phyloP scores from a whole-genome alignment of 1,140 invertebrate species.

The Palaemon carinicauda region DNA sequence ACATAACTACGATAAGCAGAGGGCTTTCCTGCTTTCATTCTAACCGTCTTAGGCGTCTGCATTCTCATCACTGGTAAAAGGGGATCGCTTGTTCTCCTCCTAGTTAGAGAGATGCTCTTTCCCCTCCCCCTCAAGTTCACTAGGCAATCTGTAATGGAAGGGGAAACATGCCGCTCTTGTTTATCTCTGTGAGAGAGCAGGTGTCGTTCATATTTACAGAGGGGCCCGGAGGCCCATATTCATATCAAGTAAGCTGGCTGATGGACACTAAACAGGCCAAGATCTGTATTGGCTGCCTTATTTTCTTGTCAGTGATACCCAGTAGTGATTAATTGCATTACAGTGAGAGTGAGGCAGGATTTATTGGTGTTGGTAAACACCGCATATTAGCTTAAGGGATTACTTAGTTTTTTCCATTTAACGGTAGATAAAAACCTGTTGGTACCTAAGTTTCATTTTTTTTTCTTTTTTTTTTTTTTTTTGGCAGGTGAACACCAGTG shows the following conservation, averaged over 20 bases:
- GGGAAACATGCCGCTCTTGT: not conserved
- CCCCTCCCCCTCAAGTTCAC: not conserved
- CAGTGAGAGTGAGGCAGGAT: slow-evolving; percentile 24
- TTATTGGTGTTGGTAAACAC: slow-evolving; percentile 38
- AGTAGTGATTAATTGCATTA: slow-evolving; percentile 18
- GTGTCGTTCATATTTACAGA: not conserved
- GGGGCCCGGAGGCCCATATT: not conserved
- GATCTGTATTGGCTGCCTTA: slow-evolving; percentile 49
- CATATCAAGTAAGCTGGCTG: slow-evolving; percentile 30
- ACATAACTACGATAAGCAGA: slow-evolving; percentile 26
- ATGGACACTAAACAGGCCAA: slow-evolving; percentile 32
- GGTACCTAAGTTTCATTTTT: not conserved
- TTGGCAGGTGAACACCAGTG: slow-evolving; percentile 46
- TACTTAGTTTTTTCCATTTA: slow-evolving; percentile 26
- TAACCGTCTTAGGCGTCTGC: slow-evolving; percentile 4
- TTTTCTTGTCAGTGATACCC: slow-evolving; percentile 37
- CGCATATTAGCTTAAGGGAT: slow-evolving; percentile 41
- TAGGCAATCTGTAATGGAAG: not conserved
- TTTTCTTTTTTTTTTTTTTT: too few relatives aligned
- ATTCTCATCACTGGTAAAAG: not conserved
- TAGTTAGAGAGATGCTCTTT: not conserved
- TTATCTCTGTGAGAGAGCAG: slow-evolving; percentile 19
- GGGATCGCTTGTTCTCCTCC: not conserved
- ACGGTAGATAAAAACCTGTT: slow-evolving; percentile 16
- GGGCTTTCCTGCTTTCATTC: slow-evolving; percentile 28